Evolutionary conservation across 2,797 vertebrate species (phyloP).

Genomic region (Tapera naevia): DNA sequence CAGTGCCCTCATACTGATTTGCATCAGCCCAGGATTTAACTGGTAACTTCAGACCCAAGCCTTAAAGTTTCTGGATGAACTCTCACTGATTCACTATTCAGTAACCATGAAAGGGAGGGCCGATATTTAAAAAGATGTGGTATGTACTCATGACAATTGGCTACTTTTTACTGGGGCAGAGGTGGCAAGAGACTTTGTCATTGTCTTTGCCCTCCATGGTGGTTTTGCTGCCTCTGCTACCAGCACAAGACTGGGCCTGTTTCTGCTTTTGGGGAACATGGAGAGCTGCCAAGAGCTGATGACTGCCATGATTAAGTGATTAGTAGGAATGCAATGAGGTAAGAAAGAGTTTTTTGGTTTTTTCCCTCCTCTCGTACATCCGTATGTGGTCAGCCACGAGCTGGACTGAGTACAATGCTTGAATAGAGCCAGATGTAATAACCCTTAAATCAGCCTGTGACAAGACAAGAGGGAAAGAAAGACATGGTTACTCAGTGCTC

Average conservation of each 20-base stretch:
- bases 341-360: conserved; percentile 46
- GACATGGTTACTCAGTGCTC: not conserved
- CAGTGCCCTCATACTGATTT: not conserved
- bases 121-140: not conserved
- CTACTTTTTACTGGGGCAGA: not conserved
- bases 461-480: not conserved
- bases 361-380: not conserved
- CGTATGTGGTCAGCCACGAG: not conserved
- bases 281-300: conserved; percentile 5
- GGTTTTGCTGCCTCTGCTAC: not conserved
- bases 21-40: not conserved
- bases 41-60: not conserved
- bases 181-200: not conserved
- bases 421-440: conserved; percentile 24
- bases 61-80: not conserved
- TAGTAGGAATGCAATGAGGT: conserved; percentile 9
- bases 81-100: not conserved
- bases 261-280: not conserved
- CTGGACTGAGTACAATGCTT: not conserved
- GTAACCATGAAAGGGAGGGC: not conserved
- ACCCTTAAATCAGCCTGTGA: not conserved
- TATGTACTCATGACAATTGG: not conserved
- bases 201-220: not conserved
- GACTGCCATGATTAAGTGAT: conserved; percentile 22
- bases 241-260: not conserved